Evolutionary conservation across 2,113 vertebrate species (phyloP), one percentile per base, ranked within the genome.

Genomic region (Gorsachius goisagi): DNA sequence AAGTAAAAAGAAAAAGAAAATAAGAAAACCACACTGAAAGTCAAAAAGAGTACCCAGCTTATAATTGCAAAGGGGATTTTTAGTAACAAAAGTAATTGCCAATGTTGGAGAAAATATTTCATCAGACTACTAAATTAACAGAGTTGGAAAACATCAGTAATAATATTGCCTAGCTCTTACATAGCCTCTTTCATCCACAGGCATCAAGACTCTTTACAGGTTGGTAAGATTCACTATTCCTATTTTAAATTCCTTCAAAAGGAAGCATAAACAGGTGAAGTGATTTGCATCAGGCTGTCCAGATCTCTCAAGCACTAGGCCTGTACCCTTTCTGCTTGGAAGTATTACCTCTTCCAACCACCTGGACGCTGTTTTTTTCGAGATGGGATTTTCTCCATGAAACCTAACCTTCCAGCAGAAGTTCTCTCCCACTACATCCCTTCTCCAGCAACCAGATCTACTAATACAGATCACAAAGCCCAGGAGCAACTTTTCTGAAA

Each of bases 31-130:
- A 52, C 35, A 9, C 26, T 68, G 18, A 52, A 79, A 85, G 67
- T 72, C 87, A 94, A 45, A 64, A 94, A 81, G 47, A 92, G 79
- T 53, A 91, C 41, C 37, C 91, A 93, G 49, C 63, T 94, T 94
- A 59, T 67, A 96, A 89, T 33, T 60, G 80, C 88, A 94, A 93
- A 81, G 52, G 67, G 45, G 22, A 90, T 96, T 96, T 91, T 91
- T 87, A 95, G 93, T 53, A 90, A 79, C 80, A 80, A 95, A 93
- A 90, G 81, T 88, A 97, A 96, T 85, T 80, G 72, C 53, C 64
- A 53, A 52, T 6, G 9, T 59, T 59, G 39, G 75, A 96, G 88
- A 95, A 89, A 95, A 84, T 66, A 81, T 86, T 96, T 96, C 83
- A 86, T 89, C 49, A 77, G 55, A 35, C 63, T 67, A 88, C 13